Base-by-base conservation (phyloP, 2,888 invertebrate species). In the Alloscopus bannaensis region DNA sequence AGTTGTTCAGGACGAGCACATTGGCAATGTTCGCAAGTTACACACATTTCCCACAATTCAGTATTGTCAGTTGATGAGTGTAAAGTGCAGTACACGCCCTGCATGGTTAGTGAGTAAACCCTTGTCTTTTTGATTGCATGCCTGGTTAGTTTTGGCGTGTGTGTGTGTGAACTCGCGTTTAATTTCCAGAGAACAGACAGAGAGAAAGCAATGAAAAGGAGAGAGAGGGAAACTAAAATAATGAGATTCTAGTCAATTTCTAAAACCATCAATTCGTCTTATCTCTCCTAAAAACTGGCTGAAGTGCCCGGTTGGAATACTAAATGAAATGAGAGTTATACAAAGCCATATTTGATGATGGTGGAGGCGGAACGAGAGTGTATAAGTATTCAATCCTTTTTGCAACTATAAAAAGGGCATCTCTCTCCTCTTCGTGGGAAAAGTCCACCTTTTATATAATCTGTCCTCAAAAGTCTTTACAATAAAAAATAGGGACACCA, bases 201-300 rank as follows among this genome's bases (percentile, higher is more conserved):
- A 16, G 60, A 64, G 55, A 66, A 66, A 66, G 69, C 62, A 76
- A 69, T 76, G 76, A 76, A 69, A 73, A 57, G 55, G 73, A 73
- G 62, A 59, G 68, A 60, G 60, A 66, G n/a, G n/a, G n/a, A n/a
- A n/a, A 75, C 75, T 66, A 59, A 47, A 76, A 76, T 76, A 76
- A 76, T 76, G 76, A 76, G 76, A 76, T 76, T 76, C 76, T 76
- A 76, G 76, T 76, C 76, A 76, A 76, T 76, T 76, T 69, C 76
- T 68, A 76, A 76, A 76, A 76, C 76, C 76, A 76, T 76, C 76
- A 76, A 76, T 76, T 76, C 62, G 76, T 76, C 76, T 76, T 76
- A 76, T 76, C 76, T 69, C 66, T 76, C 59, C 68, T 55, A 57
- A 76, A 76, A 76, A 76, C 60, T 76, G 52, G 76, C 62, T 76